A percentile compares a stretch with the other conserved stretches of the same genome.
Conservation (phyloP, 2,888 invertebrate species). For the Caenorhabditis sinica region DNA sequence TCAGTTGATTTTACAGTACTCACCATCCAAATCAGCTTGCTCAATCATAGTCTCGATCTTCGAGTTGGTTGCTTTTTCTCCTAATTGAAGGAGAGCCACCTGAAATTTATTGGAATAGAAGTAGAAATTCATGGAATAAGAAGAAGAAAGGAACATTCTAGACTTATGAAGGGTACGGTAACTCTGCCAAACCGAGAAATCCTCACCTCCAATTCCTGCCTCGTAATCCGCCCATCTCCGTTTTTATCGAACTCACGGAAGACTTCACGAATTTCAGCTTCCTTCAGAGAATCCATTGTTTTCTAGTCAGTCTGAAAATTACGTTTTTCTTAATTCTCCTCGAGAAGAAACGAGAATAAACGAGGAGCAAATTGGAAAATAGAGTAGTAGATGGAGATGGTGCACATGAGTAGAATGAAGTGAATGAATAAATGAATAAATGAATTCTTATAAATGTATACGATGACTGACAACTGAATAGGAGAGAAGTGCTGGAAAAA, state of each 20-base stretch:
- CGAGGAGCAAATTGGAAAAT: slow-evolving; percentile 6
- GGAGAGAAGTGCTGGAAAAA: not conserved
- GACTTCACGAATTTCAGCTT: slow-evolving; percentile 75
- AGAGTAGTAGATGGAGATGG: not conserved
- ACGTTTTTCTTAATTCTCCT: not conserved
- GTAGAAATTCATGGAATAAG: not conserved
- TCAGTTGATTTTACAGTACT: slow-evolving; percentile 21
- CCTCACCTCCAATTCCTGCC: slow-evolving; percentile 70
- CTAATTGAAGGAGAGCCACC: slow-evolving; percentile 74
- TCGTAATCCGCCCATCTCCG: slow-evolving; percentile 73
- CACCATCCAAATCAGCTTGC: slow-evolving; percentile 77
- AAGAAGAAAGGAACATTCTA: too few relatives aligned
- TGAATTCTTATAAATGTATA: slow-evolving; percentile 32
- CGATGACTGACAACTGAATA: slow-evolving; percentile 36
- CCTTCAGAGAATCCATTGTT: slow-evolving; percentile 72
- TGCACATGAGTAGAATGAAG: not conserved
- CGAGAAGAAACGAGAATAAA: slow-evolving; percentile 9
- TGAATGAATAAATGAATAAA: slow-evolving; percentile 26
- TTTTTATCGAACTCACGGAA: slow-evolving; percentile 76
- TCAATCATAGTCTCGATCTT: slow-evolving; percentile 75
- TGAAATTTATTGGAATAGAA: slow-evolving; percentile 18
- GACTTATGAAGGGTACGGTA: too few relatives aligned
- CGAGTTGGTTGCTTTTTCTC: slow-evolving; percentile 72
- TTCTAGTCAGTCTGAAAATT: not conserved
- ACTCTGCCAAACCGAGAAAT: too few relatives aligned